These are phyloP conservation scores for Steatocranus sp. DNA, from an alignment of 2,797 vertebrate species.

Conservation along the genomic window DNA sequence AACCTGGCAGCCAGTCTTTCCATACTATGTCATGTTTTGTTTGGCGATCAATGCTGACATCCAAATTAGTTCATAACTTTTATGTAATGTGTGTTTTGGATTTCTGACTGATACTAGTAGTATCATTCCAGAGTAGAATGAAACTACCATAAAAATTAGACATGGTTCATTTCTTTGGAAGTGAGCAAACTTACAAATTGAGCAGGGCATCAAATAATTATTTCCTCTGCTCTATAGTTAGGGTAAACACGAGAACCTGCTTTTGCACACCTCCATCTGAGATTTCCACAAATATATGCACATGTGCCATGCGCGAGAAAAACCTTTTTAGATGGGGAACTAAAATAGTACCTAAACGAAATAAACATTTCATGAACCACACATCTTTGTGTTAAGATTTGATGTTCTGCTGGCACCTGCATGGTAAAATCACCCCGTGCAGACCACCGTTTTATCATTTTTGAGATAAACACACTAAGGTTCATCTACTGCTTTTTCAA, in stretches of 20 bases:
- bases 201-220: not conserved
- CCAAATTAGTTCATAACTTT: fast-evolving
- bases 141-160: not conserved
- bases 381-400: not conserved
- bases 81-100: not conserved
- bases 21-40: not conserved
- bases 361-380: not conserved
- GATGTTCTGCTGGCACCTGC: not conserved
- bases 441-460: not conserved
- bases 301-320: not conserved
- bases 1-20: not conserved
- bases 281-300: not conserved
- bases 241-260: not conserved
- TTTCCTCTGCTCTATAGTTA: not conserved
- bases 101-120: not conserved
- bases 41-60: not conserved
- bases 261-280: not conserved
- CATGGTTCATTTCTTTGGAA: not conserved
- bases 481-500: not conserved
- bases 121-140: not conserved
- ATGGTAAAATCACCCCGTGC: not conserved
- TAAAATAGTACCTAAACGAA: not conserved
- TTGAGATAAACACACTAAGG: not conserved
- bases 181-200: not conserved
- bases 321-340: not conserved